Evolutionary conservation across 2,797 vertebrate genomes (phyloP), one percentile per base, ranked within the genome.

Genomic region (Sebastes flavidus): DNA sequence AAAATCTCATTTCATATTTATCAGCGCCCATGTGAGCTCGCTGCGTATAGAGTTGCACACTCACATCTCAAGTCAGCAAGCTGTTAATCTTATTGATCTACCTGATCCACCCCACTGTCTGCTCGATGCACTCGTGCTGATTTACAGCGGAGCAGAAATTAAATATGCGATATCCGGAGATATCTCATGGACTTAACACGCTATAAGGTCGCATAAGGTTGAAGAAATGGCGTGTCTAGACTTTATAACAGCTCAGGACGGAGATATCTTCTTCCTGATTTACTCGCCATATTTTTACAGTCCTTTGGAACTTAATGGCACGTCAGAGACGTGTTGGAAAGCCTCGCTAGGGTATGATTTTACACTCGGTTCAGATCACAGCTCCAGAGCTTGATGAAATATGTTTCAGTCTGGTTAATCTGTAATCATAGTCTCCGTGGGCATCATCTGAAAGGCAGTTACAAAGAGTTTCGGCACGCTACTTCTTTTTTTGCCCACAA

Each of bases 221-320:
- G 82, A 90, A 78, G 80, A 90, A 91, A 86, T 75, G 36, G 46
- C 46, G 56, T 65, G 92, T 89, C 88, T 91, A 81, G 86, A 90
- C 89, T 83, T 76, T 69, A 18, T 68, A 88, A 65, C 54, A 5
- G 66, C 75, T 77, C 85, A 55, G 62, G 56, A 81, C 2, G 9
- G 79, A 32, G 54, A 74, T 87, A 89, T 91, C 88, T 83, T 75
- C 68, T 92, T 77, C 72, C 88, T 88, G 92, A 92, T 93, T 93
- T 91, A 89, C 75, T 87, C 1, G 18, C 80, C 89, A 27, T 80
- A 77, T 75, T 90, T 88, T 89, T 82, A 80, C 85, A 82, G 49
- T 72, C 67, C 46, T 78, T 74, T 85, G 86, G 83, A 89, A 89
- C 54, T 78, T 87, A 88, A 90, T 63, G 82, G 81, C 78, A 78